These are phyloP conservation scores for Clostera curtula DNA, from an alignment of 2,888 invertebrate species.

Conservation along the genomic window DNA sequence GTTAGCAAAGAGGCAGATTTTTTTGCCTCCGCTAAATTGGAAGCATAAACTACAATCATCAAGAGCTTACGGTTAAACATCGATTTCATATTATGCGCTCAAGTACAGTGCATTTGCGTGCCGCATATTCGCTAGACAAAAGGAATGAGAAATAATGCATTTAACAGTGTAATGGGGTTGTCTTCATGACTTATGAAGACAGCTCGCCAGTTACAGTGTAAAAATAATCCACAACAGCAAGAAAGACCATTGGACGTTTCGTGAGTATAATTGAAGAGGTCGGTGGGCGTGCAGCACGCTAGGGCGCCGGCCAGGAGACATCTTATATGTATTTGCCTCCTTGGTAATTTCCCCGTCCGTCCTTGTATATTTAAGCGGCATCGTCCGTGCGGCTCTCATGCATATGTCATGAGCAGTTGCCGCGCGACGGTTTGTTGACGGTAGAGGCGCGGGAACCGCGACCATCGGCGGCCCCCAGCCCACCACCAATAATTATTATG, in stretches of 20 bases:
- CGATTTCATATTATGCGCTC: conserved; percentile 6
- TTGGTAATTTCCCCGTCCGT: conserved; percentile 63
- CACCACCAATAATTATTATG: conserved; percentile 65
- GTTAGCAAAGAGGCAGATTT: no score
- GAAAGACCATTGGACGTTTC: conserved; percentile 51
- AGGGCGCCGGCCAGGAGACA: conserved; percentile 43
- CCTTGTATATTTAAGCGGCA: conserved; percentile 67
- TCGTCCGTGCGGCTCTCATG: conserved; percentile 63
- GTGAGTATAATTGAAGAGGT: conserved; percentile 57
- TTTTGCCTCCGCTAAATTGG: no score
- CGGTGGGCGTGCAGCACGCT: conserved; percentile 53
- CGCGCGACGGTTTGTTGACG: conserved; percentile 71
- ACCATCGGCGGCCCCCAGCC: conserved; percentile 47
- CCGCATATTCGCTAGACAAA: conserved; percentile 33
- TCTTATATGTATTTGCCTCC: conserved; percentile 67
- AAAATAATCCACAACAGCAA: conserved; percentile 52
- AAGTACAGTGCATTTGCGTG: conserved; percentile 34
- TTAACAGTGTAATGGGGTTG: conserved; percentile 43
- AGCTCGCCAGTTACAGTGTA: conserved; percentile 39
- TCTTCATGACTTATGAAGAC: conserved; percentile 62
- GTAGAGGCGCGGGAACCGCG: conserved; percentile 61
- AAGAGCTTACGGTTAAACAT: conserved; percentile 16
- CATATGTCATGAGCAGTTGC: conserved; percentile 75
- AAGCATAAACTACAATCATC: no score
- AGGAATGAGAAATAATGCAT: conserved; percentile 54